These are phyloP conservation scores for Clanis bilineata DNA, from an alignment of 2,888 invertebrate species.

Conservation along the genomic window DNA sequence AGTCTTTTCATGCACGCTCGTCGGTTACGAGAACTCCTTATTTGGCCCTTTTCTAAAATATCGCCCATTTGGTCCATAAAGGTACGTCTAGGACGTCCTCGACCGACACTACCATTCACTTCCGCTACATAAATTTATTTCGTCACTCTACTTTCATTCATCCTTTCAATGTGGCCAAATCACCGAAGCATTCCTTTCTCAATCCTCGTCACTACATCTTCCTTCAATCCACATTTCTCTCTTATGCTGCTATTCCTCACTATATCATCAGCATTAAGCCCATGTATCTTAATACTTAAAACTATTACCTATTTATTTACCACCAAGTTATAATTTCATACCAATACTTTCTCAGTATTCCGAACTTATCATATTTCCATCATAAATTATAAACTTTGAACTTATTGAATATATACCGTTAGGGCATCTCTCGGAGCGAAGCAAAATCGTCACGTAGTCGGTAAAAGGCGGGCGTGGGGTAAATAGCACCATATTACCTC, in stretches of 20 bases:
- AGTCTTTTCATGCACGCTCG: no score
- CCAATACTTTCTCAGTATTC: not conserved
- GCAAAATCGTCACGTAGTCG: slow-evolving; percentile 46
- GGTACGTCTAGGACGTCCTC: not conserved
- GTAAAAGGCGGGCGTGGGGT: slow-evolving; percentile 46
- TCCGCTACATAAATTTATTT: not conserved
- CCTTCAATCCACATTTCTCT: no score
- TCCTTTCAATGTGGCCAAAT: no score
- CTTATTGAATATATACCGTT: slow-evolving; percentile 38
- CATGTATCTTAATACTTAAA: no score
- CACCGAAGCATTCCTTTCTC: no score
- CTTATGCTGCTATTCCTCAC: no score
- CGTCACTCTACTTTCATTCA: no score
- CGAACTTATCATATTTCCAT: not conserved
- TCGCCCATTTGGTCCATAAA: no score
- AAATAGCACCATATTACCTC: slow-evolving; percentile 56
- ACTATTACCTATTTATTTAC: not conserved
- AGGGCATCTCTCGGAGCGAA: slow-evolving; percentile 17
- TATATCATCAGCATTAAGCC: no score
- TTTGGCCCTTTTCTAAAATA: no score
- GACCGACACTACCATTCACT: not conserved
- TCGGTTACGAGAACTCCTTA: no score
- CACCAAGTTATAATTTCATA: not conserved
- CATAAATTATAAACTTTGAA: slow-evolving; percentile 11
- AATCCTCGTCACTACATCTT: no score